Conservation (phyloP, 1,140 invertebrate genomes). For the Drepana arcuata region DNA sequence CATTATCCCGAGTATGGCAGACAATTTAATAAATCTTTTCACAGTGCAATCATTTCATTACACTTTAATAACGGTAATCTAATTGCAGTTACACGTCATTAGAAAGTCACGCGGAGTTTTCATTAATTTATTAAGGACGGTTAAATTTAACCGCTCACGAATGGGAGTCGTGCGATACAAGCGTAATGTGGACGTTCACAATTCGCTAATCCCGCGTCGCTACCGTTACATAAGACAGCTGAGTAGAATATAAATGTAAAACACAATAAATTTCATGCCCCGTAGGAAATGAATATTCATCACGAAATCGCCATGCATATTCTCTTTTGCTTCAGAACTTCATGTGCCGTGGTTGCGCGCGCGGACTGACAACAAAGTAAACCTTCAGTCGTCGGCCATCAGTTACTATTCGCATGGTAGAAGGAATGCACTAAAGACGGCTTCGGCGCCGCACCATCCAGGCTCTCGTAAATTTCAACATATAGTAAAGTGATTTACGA, state of each 20-base stretch:
- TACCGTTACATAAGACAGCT: conserved; percentile 70
- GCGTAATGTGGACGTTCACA: conserved; percentile 55
- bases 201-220: conserved; percentile 66
- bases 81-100: conserved; percentile 20
- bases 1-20: no score
- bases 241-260: conserved; percentile 72
- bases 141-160: conserved; percentile 39
- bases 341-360: conserved; percentile 34
- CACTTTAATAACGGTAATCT: conserved; percentile 25
- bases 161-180: conserved; percentile 30
- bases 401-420: conserved; percentile 39
- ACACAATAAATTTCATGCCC: conserved; percentile 72
- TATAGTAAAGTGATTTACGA: conserved; percentile 73
- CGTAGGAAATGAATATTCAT: conserved; percentile 73
- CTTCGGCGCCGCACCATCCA: conserved; percentile 34
- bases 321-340: conserved; percentile 64
- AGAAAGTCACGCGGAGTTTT: conserved; percentile 31
- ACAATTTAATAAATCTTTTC: no score
- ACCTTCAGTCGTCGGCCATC: conserved; percentile 33
- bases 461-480: conserved; percentile 70
- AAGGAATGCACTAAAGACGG: conserved; percentile 24
- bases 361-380: conserved; percentile 26
- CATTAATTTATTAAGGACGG: conserved; percentile 38
- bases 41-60: no score
- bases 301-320: conserved; percentile 71